Conservation (phyloP, 1,140 invertebrate species). For the Drosophila persimilis region DNA sequence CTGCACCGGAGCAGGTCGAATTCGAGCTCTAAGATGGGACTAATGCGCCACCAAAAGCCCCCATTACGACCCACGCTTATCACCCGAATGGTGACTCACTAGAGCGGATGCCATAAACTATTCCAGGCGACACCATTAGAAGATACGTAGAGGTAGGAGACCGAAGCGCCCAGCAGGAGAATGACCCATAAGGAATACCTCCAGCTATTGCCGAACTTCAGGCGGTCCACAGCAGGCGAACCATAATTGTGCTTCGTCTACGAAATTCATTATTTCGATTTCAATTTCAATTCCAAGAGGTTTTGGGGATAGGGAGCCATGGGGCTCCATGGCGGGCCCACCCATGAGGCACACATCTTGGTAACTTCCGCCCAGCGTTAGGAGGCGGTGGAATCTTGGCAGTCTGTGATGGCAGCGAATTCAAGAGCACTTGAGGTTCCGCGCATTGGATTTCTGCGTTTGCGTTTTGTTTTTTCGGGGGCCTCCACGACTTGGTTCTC, state of each 20-base stretch:
- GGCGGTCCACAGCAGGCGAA: slow-evolving; percentile 57
- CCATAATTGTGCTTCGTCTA: background rate
- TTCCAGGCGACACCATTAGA: slow-evolving; percentile 14
- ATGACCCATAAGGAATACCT: slow-evolving; percentile 22
- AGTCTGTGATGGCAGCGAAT: slow-evolving; percentile 36
- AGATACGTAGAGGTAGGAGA: background rate
- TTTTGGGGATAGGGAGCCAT: too few relatives aligned
- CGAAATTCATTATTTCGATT: background rate
- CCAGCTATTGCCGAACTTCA: slow-evolving; percentile 12
- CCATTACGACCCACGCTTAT: slow-evolving; percentile 42
- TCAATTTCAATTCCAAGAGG: slow-evolving; percentile 17
- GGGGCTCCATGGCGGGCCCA: slow-evolving; percentile 8
- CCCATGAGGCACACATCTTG: slow-evolving; percentile 46
- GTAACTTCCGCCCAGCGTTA: slow-evolving; percentile 58
- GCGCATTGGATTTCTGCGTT: slow-evolving; percentile 34
- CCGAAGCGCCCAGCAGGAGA: slow-evolving; percentile 2
- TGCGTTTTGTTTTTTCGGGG: slow-evolving; percentile 13
- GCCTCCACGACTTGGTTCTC: slow-evolving; percentile 43
- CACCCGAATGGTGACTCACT: slow-evolving; percentile 34
- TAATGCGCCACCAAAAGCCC: slow-evolving; percentile 23
- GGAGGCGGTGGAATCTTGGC: slow-evolving; percentile 23
- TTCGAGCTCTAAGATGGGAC: background rate
- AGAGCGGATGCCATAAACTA: slow-evolving; percentile 62
- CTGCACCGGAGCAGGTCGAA: slow-evolving; percentile 14
- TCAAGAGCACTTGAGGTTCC: slow-evolving; percentile 65